A percentile compares a stretch with the other conserved stretches of the same genome.
Evolutionary conservation across 1,140 invertebrate genomes (phyloP).

Genomic region (Drosophila littoralis): DNA sequence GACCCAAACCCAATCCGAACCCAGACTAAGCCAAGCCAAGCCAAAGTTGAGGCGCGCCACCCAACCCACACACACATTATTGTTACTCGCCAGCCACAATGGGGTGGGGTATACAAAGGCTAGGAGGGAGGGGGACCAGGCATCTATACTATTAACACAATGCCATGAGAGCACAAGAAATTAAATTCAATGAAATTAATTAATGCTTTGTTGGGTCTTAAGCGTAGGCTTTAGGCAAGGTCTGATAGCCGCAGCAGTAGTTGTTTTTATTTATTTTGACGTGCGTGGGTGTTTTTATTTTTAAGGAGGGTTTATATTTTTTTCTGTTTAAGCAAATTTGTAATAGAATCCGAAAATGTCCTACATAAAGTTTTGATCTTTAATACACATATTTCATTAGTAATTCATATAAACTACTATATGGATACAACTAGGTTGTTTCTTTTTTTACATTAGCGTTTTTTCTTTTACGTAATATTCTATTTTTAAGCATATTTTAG

Average conservation of each 20-base stretch:
- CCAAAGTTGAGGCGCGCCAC: constrained; percentile 38
- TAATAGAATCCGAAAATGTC: too few relatives aligned
- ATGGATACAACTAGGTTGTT: too few relatives aligned
- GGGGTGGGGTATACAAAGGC: constrained; percentile 2
- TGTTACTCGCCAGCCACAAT: constrained; percentile 52
- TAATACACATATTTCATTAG: too few relatives aligned
- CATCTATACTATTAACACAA: constrained; percentile 34
- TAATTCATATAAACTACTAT: too few relatives aligned
- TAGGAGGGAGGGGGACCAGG: not conserved
- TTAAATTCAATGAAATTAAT: constrained; percentile 74
- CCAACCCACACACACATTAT: constrained; percentile 48
- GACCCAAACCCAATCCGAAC: constrained; percentile 3
- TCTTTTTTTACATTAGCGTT: too few relatives aligned
- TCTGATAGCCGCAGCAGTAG: constrained; percentile 15
- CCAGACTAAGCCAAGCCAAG: constrained; percentile 19
- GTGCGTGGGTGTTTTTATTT: not conserved
- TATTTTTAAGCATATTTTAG: too few relatives aligned
- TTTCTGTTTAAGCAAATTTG: too few relatives aligned
- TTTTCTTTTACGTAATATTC: too few relatives aligned
- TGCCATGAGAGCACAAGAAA: constrained; percentile 39
- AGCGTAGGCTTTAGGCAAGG: constrained; percentile 39
- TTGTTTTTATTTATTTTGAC: constrained; percentile 23
- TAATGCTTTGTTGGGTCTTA: constrained; percentile 38
- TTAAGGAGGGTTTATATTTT: not conserved
- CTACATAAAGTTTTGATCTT: too few relatives aligned